A percentile compares a stretch with the other conserved stretches of the same genome.
Evolutionary conservation across 2,797 vertebrate species (phyloP).

Genomic region (Clarias fuscus): DNA sequence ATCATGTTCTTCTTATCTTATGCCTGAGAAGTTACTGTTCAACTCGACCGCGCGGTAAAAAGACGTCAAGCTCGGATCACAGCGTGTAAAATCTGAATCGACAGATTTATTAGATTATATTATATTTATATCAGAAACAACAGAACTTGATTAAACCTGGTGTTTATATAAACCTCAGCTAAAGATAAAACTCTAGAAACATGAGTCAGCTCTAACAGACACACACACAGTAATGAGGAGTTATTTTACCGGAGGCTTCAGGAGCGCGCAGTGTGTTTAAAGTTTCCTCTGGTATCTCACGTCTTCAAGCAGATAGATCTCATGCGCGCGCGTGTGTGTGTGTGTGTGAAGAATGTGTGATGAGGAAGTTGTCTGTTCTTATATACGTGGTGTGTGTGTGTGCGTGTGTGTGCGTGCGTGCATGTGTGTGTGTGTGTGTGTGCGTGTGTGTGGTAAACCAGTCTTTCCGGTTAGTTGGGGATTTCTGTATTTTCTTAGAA

Average conservation of each 20-base stretch:
- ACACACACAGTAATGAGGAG: background rate
- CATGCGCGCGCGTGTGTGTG: background rate
- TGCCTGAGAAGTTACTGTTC: background rate
- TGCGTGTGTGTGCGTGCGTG: background rate
- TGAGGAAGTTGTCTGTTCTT: slow-evolving; percentile 2
- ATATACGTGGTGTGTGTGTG: background rate
- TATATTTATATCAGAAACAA: too few relatives aligned
- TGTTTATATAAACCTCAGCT: background rate
- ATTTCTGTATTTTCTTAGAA: background rate
- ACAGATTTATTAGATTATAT: too few relatives aligned
- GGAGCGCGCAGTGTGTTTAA: background rate
- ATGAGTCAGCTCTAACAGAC: too few relatives aligned
- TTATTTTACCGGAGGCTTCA: background rate
- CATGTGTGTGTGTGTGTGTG: background rate
- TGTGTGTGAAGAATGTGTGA: background rate
- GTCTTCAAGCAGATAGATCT: background rate
- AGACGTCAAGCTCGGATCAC: background rate
- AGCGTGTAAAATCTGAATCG: too few relatives aligned
- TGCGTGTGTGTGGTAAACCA: background rate
- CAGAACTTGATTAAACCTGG: too few relatives aligned
- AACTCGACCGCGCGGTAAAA: too few relatives aligned
- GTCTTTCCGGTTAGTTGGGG: background rate
- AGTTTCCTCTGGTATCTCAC: background rate
- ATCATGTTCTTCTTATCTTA: background rate
- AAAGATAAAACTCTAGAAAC: background rate